phyloP scores from a whole-genome alignment of 2,797 vertebrate genomes.

The Luscinia luscinia region DNA sequence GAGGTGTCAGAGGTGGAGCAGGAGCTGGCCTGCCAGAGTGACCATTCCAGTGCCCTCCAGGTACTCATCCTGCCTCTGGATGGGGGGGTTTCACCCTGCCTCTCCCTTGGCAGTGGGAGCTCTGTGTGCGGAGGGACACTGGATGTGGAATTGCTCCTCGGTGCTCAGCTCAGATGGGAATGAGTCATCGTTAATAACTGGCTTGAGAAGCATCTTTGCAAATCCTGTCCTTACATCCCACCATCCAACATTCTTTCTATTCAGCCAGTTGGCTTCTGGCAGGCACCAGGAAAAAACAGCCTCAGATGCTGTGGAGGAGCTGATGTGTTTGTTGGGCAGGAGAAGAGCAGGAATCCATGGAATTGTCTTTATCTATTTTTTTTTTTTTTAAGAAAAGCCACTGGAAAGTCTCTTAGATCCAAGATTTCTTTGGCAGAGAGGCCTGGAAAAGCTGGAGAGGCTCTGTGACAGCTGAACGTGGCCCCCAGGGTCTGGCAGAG shows the following conservation, averaged over 20 bases:
- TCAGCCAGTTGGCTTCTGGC: background rate
- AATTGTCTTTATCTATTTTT: background rate
- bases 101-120: background rate
- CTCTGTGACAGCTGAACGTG: background rate
- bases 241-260: background rate
- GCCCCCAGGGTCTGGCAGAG: background rate
- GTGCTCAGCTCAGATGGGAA: background rate
- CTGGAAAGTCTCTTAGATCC: background rate
- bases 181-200: conserved; percentile 38
- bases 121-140: background rate
- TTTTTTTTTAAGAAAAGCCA: background rate
- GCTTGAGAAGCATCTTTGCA: conserved; percentile 11
- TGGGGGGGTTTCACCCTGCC: rapidly evolving
- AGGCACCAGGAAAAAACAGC: background rate
- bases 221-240: background rate
- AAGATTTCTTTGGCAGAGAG: conserved; percentile 26
- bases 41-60: conserved; percentile 93
- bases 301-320: background rate
- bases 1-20: conserved; percentile 96
- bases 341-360: background rate
- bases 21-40: conserved; percentile 94
- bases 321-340: background rate
- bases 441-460: conserved; percentile 36
- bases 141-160: background rate
- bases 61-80: conserved; percentile 43